Conservation (phyloP, 37 sponge, comb jelly and placozoan genomes). For the Cladorhizidae sp. region DNA sequence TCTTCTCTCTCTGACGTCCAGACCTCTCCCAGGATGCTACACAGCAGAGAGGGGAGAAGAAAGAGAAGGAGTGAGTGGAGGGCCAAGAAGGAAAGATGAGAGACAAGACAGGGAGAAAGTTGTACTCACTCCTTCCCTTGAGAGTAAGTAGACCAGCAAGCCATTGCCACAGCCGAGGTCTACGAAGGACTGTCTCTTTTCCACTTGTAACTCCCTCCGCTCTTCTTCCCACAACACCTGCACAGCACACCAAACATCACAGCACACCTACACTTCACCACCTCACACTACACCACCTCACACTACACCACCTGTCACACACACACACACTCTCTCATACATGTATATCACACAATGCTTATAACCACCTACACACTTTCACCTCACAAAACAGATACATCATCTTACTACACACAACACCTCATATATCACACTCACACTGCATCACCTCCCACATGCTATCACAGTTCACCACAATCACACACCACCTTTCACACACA, state of each 20-base stretch:
- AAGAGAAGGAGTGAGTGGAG: neutral
- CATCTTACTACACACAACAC: neutral
- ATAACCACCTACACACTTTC: neutral
- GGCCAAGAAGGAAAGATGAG: neutral
- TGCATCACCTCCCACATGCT: too few relatives aligned
- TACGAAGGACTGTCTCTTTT: conserved; percentile 82
- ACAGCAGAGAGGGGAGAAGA: neutral
- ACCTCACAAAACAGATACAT: neutral
- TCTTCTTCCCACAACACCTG: conserved; percentile 95
- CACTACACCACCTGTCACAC: neutral
- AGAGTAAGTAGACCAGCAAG: conserved; percentile 88
- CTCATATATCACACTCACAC: neutral
- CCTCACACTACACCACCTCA: too few relatives aligned
- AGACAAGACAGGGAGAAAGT: conserved; percentile 1
- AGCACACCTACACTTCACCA: neutral
- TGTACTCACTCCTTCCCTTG: conserved; percentile 78
- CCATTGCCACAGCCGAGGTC: conserved; percentile 99
- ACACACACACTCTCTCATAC: neutral
- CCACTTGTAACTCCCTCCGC: conserved; percentile 42
- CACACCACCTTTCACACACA: too few relatives aligned
- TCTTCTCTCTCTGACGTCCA: conserved; percentile 88
- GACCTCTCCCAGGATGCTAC: conserved; percentile 91
- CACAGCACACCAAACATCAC: neutral
- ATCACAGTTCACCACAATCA: too few relatives aligned
- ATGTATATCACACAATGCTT: too few relatives aligned